phyloP scores from a whole-genome alignment of 1,140 invertebrate genomes.

The Macrostomum lignano region DNA sequence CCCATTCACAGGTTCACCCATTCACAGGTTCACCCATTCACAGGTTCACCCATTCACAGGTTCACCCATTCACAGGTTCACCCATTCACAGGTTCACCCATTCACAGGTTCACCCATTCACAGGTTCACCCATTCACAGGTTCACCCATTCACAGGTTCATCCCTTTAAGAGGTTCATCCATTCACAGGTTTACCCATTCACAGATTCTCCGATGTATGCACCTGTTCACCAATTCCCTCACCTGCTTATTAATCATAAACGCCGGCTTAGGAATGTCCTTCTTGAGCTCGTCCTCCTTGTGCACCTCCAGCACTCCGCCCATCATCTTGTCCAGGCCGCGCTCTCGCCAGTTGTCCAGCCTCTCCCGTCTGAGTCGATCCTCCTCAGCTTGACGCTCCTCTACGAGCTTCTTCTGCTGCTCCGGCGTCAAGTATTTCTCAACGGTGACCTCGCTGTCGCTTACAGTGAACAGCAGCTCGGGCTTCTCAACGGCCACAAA shows the following conservation, averaged over 20 bases:
- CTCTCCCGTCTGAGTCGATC: slow-evolving; percentile 17
- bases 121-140: too few relatives aligned
- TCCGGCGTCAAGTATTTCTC: slow-evolving; percentile 26
- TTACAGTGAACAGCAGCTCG: slow-evolving; percentile 18
- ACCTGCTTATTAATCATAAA: slow-evolving; percentile 1
- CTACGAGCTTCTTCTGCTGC: slow-evolving; percentile 18
- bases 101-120: too few relatives aligned
- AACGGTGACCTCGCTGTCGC: slow-evolving; percentile 25
- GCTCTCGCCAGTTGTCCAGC: slow-evolving; percentile 22
- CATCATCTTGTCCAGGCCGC: slow-evolving; percentile 28
- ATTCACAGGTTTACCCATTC: too few relatives aligned
- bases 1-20: too few relatives aligned
- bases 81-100: too few relatives aligned
- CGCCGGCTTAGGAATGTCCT: slow-evolving; percentile 9
- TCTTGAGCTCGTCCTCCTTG: slow-evolving; percentile 29
- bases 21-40: too few relatives aligned
- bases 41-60: too few relatives aligned
- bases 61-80: too few relatives aligned
- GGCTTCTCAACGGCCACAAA: slow-evolving; percentile 20
- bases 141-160: too few relatives aligned
- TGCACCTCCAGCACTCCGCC: slow-evolving; percentile 28
- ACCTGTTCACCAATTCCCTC: background rate
- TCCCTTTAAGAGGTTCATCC: too few relatives aligned
- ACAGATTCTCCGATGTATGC: background rate
- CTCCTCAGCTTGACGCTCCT: slow-evolving; percentile 17